These are phyloP conservation scores for Calliopum simillimum DNA, from an alignment of 2,888 invertebrate species.

Conservation along the genomic window DNA sequence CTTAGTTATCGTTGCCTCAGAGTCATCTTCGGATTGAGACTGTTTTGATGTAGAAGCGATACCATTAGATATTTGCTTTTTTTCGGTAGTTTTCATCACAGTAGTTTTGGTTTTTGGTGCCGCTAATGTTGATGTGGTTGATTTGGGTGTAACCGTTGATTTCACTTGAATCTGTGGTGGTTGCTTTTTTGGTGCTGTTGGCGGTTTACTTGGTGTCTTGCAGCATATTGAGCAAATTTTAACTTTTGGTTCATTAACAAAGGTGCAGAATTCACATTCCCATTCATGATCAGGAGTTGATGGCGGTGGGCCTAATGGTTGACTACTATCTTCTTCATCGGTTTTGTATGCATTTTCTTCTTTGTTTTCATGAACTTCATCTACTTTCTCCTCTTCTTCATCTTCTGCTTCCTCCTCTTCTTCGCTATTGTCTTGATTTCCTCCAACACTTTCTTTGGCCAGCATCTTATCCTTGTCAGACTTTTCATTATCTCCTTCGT, in stretches of 20 bases:
- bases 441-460: background rate
- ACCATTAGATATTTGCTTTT: slow-evolving; percentile 41
- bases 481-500: slow-evolving; percentile 36
- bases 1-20: slow-evolving; percentile 63
- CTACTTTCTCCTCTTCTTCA: slow-evolving; percentile 44
- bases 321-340: slow-evolving; percentile 46
- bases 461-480: slow-evolving; percentile 42
- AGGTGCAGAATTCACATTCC: slow-evolving; percentile 93
- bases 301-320: slow-evolving; percentile 66
- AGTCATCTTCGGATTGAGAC: slow-evolving; percentile 53
- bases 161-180: slow-evolving; percentile 16
- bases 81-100: background rate
- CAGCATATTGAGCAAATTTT: slow-evolving; percentile 88
- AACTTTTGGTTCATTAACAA: slow-evolving; percentile 82
- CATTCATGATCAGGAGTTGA: slow-evolving; percentile 74
- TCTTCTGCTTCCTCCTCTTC: slow-evolving; percentile 3
- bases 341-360: slow-evolving; percentile 33
- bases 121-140: slow-evolving; percentile 8
- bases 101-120: slow-evolving; percentile 32
- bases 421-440: background rate
- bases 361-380: slow-evolving; percentile 37
- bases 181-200: slow-evolving; percentile 54
- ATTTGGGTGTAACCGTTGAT: background rate
- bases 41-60: slow-evolving; percentile 43
- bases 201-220: slow-evolving; percentile 75